These are phyloP conservation scores for Diachasmimorpha longicaudata DNA, from an alignment of 1,140 invertebrate species.

Conservation along the genomic window DNA sequence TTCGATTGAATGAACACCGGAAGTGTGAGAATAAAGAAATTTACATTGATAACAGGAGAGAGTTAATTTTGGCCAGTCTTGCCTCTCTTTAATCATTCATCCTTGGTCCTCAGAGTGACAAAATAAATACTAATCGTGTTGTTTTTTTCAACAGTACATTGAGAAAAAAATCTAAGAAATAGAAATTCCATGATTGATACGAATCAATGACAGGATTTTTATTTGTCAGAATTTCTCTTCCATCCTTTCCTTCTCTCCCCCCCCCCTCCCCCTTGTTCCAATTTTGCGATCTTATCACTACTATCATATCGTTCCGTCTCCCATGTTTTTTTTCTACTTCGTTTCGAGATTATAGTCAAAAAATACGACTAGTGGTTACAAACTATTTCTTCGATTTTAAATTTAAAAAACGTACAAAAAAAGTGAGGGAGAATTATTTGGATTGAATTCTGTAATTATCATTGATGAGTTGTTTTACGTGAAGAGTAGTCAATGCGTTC, in stretches of 20 bases:
- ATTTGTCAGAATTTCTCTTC: too few species aligned
- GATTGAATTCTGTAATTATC: background rate
- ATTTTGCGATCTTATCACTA: background rate
- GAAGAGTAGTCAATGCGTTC: too few species aligned
- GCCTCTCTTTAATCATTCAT: background rate
- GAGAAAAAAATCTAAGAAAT: too few species aligned
- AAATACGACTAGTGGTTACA: conserved; percentile 64
- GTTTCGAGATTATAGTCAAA: conserved; percentile 58
- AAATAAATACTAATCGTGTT: background rate
- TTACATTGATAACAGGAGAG: background rate
- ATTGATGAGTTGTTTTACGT: too few species aligned
- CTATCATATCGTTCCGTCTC: conserved; percentile 1
- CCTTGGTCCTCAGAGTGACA: background rate
- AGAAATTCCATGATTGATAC: too few species aligned
- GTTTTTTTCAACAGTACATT: too few species aligned
- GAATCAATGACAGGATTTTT: too few species aligned
- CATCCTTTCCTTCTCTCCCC: too few species aligned
- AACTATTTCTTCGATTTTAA: conserved; percentile 48
- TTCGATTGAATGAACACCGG: too few species aligned
- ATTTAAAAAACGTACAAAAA: conserved; percentile 10
- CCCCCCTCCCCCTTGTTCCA: background rate
- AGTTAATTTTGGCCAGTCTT: background rate
- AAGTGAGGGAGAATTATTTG: conserved; percentile 1
- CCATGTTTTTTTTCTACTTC: conserved; percentile 34
- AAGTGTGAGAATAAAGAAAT: background rate